Base-by-base conservation (phyloP, 2,888 invertebrate genomes). In the Lissocephala sabroskyi region DNA sequence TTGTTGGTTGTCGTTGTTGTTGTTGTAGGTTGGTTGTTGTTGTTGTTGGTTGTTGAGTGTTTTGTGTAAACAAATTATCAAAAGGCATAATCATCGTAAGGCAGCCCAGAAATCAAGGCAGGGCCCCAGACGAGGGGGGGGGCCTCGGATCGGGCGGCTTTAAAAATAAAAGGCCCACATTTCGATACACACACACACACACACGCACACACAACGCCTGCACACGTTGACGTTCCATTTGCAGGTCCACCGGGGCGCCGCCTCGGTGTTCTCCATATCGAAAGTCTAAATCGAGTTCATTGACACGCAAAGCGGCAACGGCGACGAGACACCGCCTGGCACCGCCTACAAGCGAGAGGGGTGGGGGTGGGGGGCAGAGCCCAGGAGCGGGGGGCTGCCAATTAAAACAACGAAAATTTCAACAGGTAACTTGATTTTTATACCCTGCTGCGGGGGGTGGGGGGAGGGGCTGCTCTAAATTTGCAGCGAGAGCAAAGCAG, bases 21-120 rank as follows among this genome's bases (percentile, higher is more conserved):
- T 29, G 41, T 29, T 41, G 11, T n/a, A n/a, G 30, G 3, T 11
- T 28, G 14, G n/a, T 30, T 39, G 14, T 37, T 17, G n/a, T 18
- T 37, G n/a, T 29, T 32, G 11, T 40, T 14, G 30, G 32, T 11
- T 26, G 30, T 19, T 43, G 44, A 46, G 49, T 50, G 47, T 50
- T 52, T 49, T 59, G 50, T 65, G 63, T 76, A 71, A 71, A 76
- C 71, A 71, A 65, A 65, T 65, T 70, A 63, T 73, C 59, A 62
- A n/a, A n/a, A 71, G 67, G 61, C 64, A 61, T 56, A 59, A 59
- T 50, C 53, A 59, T 50, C n/a, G 63, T 56, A 62, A 49, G 59
- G 45, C 51, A 45, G 23, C 23, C 23, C 40, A 13, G 11, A n/a
- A n/a, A n/a, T n/a, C n/a, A n/a, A n/a, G n/a, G n/a, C n/a, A n/a